Evolutionary conservation across 2,888 invertebrate genomes (phyloP).

Genomic region (Drosophila histrio): DNA sequence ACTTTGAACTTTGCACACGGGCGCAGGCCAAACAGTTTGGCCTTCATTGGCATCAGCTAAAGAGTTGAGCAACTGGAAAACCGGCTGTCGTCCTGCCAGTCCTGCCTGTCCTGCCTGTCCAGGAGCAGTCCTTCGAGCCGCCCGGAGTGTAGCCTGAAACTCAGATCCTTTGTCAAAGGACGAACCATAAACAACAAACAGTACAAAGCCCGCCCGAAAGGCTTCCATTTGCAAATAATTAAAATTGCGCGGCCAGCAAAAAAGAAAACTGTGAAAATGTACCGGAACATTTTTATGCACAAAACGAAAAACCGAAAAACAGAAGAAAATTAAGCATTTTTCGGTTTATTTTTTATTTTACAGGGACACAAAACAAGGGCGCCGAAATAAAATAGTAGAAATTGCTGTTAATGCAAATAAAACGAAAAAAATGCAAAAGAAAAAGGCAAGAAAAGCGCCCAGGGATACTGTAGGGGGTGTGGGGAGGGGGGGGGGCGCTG

Average conservation of each 20-base stretch:
- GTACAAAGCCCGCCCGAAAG: constrained; percentile 22
- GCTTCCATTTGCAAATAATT: constrained; percentile 68
- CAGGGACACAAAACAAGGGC: constrained; percentile 36
- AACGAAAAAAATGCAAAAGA: constrained; percentile 21
- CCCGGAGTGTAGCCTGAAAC: constrained; percentile 24
- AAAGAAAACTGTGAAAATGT: constrained; percentile 43
- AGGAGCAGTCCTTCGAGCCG: background rate
- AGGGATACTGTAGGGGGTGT: background rate
- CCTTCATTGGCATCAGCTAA: constrained; percentile 36
- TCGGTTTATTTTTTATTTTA: background rate
- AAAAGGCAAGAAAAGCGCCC: constrained; percentile 37
- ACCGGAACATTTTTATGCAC: constrained; percentile 59
- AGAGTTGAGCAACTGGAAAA: background rate
- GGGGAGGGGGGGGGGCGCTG: background rate
- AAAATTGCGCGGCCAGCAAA: constrained; percentile 60
- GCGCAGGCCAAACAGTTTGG: constrained; percentile 32
- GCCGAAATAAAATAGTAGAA: constrained; percentile 55
- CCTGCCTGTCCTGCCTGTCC: background rate
- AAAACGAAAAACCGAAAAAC: constrained; percentile 45
- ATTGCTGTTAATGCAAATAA: constrained; percentile 57
- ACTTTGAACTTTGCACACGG: constrained; percentile 54
- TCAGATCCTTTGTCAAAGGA: constrained; percentile 51
- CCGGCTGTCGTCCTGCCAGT: background rate
- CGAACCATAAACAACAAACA: constrained; percentile 43
- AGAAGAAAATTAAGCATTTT: constrained; percentile 26